phyloP scores from a whole-genome alignment of 2,888 invertebrate species.

The Cyclophora albipunctata region DNA sequence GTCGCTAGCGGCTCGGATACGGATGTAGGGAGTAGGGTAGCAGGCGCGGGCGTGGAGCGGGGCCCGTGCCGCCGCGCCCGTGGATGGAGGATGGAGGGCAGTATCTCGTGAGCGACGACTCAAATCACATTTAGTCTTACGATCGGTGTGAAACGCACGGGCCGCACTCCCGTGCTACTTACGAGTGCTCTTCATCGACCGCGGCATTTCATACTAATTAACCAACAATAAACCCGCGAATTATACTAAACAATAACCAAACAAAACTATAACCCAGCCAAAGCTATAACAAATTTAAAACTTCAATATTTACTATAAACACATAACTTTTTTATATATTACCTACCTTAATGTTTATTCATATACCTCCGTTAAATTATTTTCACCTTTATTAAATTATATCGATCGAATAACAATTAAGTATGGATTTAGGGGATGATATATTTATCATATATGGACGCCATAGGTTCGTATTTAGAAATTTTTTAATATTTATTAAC shows the following conservation, averaged over 20 bases:
- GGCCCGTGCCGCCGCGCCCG: slow-evolving; percentile 14
- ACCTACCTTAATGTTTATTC: too few relatives aligned
- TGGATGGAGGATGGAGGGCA: slow-evolving; percentile 42
- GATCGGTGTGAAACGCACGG: slow-evolving; percentile 48
- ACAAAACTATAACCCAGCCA: too few relatives aligned
- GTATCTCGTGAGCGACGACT: slow-evolving; percentile 41
- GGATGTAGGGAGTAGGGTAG: slow-evolving; percentile 17
- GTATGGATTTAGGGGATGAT: slow-evolving; percentile 64
- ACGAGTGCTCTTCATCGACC: slow-evolving; percentile 1
- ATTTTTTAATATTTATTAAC: slow-evolving; percentile 13
- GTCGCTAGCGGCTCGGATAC: slow-evolving; percentile 18
- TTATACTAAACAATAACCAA: too few relatives aligned
- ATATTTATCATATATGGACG: slow-evolving; percentile 55
- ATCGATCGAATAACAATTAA: not conserved
- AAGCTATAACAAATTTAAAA: too few relatives aligned
- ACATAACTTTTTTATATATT: too few relatives aligned
- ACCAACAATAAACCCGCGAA: not conserved
- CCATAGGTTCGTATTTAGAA: slow-evolving; percentile 57
- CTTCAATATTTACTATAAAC: too few relatives aligned
- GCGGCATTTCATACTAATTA: slow-evolving; percentile 2
- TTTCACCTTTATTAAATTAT: not conserved
- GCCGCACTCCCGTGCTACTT: slow-evolving; percentile 17
- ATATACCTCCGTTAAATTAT: not conserved
- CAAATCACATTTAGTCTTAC: slow-evolving; percentile 59
- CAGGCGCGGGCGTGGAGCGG: slow-evolving; percentile 32